Percentiles rank a stretch among this genome's conserved stretches.
These are phyloP conservation scores for Dolichomitus sp. DNA, from an alignment of 2,888 invertebrate genomes.

Conservation along the genomic window DNA sequence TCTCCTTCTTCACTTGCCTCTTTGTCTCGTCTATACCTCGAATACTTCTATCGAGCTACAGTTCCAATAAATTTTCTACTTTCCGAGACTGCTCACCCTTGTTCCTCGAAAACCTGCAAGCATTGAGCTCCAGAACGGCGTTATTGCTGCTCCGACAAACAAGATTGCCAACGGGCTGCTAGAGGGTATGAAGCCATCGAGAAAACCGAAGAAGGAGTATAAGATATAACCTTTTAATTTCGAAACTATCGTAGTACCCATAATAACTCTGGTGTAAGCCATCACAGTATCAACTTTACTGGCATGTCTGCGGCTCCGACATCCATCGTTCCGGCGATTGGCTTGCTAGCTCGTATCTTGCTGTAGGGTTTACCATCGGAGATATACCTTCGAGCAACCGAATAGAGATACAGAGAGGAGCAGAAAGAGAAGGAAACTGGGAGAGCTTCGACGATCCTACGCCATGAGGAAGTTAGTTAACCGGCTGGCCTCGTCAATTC, in stretches of 20 bases:
- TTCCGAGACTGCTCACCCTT: conserved; percentile 40
- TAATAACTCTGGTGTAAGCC: conserved; percentile 11
- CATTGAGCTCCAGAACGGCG: conserved; percentile 7
- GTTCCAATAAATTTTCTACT: conserved; percentile 55
- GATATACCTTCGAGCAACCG: not conserved
- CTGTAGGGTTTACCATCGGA: conserved; percentile 14
- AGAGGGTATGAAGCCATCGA: not conserved
- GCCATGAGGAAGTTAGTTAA: conserved; percentile 65
- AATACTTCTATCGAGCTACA: conserved; percentile 35
- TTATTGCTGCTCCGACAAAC: conserved; percentile 21
- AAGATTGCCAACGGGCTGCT: conserved; percentile 14
- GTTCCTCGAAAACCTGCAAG: conserved; percentile 16
- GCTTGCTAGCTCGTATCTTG: conserved; percentile 11
- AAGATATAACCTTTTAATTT: conserved; percentile 26
- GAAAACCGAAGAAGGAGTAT: not conserved
- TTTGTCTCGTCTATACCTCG: conserved; percentile 31
- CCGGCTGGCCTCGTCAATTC: conserved; percentile 68
- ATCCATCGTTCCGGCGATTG: conserved; percentile 31
- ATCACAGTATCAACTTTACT: conserved; percentile 4
- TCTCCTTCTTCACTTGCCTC: conserved; percentile 21
- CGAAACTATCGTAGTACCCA: conserved; percentile 12
- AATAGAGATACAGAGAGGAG: conserved; percentile 1
- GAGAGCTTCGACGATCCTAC: conserved; percentile 41
- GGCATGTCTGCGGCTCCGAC: conserved; percentile 14
- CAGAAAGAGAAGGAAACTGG: conserved; percentile 1